phyloP scores from a whole-genome alignment of 2,797 vertebrate species.

The Anguilla obscura region DNA sequence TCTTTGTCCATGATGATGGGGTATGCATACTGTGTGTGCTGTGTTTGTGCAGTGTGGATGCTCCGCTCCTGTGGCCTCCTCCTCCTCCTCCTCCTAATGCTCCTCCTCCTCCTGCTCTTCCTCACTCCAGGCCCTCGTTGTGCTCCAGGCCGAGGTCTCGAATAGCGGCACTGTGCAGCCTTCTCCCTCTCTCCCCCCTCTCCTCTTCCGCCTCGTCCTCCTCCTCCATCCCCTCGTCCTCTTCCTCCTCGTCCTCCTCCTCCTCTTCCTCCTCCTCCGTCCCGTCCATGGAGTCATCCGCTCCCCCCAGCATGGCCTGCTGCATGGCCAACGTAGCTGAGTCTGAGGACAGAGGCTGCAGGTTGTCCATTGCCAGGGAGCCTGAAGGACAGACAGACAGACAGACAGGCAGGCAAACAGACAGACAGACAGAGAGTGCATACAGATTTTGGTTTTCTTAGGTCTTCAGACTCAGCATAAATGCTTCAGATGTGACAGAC shows the following conservation, averaged over 20 bases:
- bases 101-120: background rate
- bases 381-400: slow-evolving; percentile 62
- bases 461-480: background rate
- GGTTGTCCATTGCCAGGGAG: slow-evolving; percentile 86
- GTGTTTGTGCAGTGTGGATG: slow-evolving; percentile 21
- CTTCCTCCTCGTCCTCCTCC: slow-evolving; percentile 84
- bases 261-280: slow-evolving; percentile 94
- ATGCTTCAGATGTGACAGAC: background rate
- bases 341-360: slow-evolving; percentile 92
- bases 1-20: slow-evolving; percentile 35
- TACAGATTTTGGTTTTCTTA: background rate
- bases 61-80: slow-evolving; percentile 42
- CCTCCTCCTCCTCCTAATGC: slow-evolving; percentile 38
- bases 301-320: slow-evolving; percentile 91
- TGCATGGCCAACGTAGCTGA: slow-evolving; percentile 96
- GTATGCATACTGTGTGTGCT: slow-evolving; percentile 23
- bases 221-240: slow-evolving; percentile 78
- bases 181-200: slow-evolving; percentile 80
- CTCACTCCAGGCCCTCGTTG: slow-evolving; percentile 87
- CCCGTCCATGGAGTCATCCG: slow-evolving; percentile 89
- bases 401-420: background rate
- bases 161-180: slow-evolving; percentile 73
- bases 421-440: background rate
- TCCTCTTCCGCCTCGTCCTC: slow-evolving; percentile 79
- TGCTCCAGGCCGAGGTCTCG: slow-evolving; percentile 86